Evolutionary conservation across 2,797 vertebrate genomes (phyloP), one percentile per base, ranked within the genome.

Genomic region (Enteromius fasciolatus): DNA sequence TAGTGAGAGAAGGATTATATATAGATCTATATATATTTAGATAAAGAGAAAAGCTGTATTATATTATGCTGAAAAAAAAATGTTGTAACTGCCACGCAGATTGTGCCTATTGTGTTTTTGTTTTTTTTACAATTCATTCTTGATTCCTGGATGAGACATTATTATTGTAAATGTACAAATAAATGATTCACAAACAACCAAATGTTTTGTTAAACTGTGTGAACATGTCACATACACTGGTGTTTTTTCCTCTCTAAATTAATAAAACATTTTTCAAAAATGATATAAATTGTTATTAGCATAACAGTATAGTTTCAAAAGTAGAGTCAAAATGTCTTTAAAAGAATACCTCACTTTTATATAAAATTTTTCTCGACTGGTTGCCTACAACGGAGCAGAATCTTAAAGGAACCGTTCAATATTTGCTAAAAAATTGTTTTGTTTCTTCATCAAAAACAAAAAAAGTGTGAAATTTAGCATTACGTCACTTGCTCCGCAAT

Each of bases 101-200:
- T 72, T 81, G 66, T 83, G 85, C 87, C 84, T 86, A 23, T 59
- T 69, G 70, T 46, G 64, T 50, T 50, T 66, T 46, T 25, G 44
- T 76, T 73, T 83, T 81, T 78, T 81, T 66, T 81, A 87, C 83
- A 86, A 76, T 83, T 73, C 82, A 68, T 41, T 83, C 72, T 64
- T 84, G 64, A 87, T 86, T 87, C 18, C 70, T 84, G 54, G 79
- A 85, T 64, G 11, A 61, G 41, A 68, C 36, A 46, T 80, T 54
- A 82, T 83, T 72, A 78, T 85, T 89, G 83, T 89, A 87, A 74
- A 86, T 88, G 77, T 50, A 80, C 52, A 78, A 85, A 89, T 85
- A 86, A 79, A 88, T 57, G 23, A 41, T 63, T 78, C 15, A 54
- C 25, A 77, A 77, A 20, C 28, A 52, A 15, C 2, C 20, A 44